phyloP scores from a whole-genome alignment of 2,113 vertebrate genomes.

The human region DNA sequence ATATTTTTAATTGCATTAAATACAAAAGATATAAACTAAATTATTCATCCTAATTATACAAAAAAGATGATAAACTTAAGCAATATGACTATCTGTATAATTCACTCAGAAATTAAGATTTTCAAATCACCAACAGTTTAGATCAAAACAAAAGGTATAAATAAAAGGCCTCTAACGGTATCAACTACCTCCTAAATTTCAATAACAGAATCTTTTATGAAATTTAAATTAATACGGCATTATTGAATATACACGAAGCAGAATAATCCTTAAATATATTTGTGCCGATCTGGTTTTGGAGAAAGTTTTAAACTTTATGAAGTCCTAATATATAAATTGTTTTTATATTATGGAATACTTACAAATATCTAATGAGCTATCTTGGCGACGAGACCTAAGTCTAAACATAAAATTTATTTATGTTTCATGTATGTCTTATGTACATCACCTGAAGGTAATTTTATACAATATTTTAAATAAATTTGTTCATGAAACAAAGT shows the following conservation, averaged over 20 bases:
- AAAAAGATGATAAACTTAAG: constrained; percentile 77
- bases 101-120: constrained; percentile 81
- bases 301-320: background rate
- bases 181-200: constrained; percentile 74
- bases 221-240: constrained; percentile 30
- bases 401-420: background rate
- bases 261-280: background rate
- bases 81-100: constrained; percentile 80
- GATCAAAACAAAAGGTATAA: constrained; percentile 77
- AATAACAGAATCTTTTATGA: constrained; percentile 51
- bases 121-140: constrained; percentile 76
- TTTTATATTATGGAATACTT: background rate
- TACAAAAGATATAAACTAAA: constrained; percentile 80
- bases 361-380: background rate
- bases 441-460: too few species aligned
- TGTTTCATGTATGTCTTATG: too few species aligned
- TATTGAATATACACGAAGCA: background rate
- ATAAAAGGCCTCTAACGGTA: constrained; percentile 72
- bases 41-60: constrained; percentile 78
- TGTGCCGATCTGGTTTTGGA: background rate
- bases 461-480: background rate
- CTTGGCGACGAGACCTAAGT: background rate
- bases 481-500: background rate
- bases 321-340: background rate
- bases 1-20: constrained; percentile 82